These are phyloP conservation scores for Sphecodes monilicornis DNA, from an alignment of 2,888 invertebrate genomes.

Conservation along the genomic window DNA sequence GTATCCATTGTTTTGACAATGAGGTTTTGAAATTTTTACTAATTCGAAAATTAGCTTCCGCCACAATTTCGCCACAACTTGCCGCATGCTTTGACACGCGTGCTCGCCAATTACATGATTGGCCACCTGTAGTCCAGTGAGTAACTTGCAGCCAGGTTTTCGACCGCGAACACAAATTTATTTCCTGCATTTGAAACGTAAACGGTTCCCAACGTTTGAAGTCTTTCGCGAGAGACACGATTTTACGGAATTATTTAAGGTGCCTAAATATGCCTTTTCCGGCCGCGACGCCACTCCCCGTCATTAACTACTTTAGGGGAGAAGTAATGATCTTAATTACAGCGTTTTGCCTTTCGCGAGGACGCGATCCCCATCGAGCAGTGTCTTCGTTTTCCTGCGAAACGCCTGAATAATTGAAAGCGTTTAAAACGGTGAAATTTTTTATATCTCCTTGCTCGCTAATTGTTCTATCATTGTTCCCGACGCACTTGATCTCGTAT, in stretches of 20 bases:
- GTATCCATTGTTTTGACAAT: neutral
- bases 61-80: neutral
- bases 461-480: constrained; percentile 2
- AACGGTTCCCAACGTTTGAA: neutral
- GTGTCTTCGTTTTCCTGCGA: neutral
- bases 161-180: neutral
- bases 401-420: neutral
- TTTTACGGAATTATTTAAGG: neutral
- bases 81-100: neutral
- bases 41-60: neutral
- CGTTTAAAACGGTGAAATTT: neutral
- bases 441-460: neutral
- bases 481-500: neutral
- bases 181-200: neutral
- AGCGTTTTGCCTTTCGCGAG: neutral
- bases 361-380: neutral
- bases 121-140: neutral
- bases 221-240: neutral
- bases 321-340: neutral
- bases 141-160: neutral
- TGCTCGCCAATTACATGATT: neutral
- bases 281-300: neutral
- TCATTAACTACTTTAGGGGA: neutral
- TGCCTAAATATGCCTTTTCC: neutral
- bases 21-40: neutral